A percentile compares a stretch with the other conserved stretches of the same genome.
Conservation (phyloP, 2,888 invertebrate genomes). For the Watsonalla cultraria region DNA sequence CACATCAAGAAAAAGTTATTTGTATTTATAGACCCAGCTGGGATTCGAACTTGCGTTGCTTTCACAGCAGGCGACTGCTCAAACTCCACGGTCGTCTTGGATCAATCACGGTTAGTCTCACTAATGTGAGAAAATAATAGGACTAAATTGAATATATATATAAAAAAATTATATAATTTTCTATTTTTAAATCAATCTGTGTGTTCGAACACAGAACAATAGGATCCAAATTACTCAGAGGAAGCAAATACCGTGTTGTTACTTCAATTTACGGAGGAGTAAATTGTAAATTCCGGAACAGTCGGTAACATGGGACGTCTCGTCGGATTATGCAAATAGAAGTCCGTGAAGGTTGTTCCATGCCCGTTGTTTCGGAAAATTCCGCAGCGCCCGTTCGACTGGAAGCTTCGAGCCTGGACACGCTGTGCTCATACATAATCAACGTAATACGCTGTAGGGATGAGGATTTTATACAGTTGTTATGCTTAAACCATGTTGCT, state of each 20-base stretch:
- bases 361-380: conserved; percentile 60
- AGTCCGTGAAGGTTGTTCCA: conserved; percentile 46
- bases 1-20: too few relatives aligned
- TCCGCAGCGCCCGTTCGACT: conserved; percentile 35
- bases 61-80: too few relatives aligned
- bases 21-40: too few relatives aligned
- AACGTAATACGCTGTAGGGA: neutral
- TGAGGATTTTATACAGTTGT: neutral
- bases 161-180: too few relatives aligned
- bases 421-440: neutral
- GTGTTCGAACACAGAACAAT: too few relatives aligned
- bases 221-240: too few relatives aligned
- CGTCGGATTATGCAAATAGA: conserved; percentile 44
- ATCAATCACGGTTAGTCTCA: neutral
- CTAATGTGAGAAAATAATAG: neutral
- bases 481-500: too few relatives aligned
- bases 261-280: neutral
- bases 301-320: conserved; percentile 5
- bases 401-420: conserved; percentile 27
- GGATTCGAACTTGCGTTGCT: too few relatives aligned
- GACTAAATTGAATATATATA: too few relatives aligned
- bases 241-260: too few relatives aligned
- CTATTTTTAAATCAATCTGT: too few relatives aligned
- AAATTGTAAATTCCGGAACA: neutral
- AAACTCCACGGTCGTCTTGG: too few relatives aligned